Conservation (phyloP, 2,888 invertebrate genomes). For the Campaea margaritaria region DNA sequence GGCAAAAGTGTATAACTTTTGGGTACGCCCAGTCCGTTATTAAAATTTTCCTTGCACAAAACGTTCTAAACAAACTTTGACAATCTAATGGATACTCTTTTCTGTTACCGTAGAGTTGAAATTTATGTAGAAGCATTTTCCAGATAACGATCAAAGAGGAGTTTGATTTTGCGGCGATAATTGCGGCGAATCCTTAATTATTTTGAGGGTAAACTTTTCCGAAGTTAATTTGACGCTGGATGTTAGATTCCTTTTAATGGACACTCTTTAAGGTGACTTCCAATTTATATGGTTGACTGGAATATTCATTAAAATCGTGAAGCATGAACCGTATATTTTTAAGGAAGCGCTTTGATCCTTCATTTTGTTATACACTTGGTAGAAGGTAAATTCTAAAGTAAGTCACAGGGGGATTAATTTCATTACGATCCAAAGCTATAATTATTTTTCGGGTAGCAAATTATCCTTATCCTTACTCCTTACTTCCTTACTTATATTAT, state of each 20-base stretch:
- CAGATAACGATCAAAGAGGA: slow-evolving; percentile 79
- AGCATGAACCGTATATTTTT: slow-evolving; percentile 63
- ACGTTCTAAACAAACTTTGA: slow-evolving; percentile 54
- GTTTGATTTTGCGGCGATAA: slow-evolving; percentile 84
- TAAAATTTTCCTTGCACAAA: slow-evolving; percentile 75
- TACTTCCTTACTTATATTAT: no score
- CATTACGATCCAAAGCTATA: no score
- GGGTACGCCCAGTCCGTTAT: slow-evolving; percentile 73
- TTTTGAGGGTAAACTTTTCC: slow-evolving; percentile 84
- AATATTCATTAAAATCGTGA: slow-evolving; percentile 76
- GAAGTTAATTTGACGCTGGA: slow-evolving; percentile 81
- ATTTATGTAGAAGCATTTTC: slow-evolving; percentile 52
- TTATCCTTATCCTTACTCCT: no score
- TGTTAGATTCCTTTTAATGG: slow-evolving; percentile 82
- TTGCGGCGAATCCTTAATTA: slow-evolving; percentile 85
- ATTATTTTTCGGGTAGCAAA: no score
- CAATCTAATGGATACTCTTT: slow-evolving; percentile 59
- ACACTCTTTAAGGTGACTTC: slow-evolving; percentile 81
- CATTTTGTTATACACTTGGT: not conserved
- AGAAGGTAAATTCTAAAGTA: not conserved
- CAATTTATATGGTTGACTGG: slow-evolving; percentile 80
- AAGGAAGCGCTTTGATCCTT: slow-evolving; percentile 54
- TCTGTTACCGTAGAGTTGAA: slow-evolving; percentile 54
- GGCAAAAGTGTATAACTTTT: slow-evolving; percentile 78
- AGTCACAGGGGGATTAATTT: not conserved